Conservation (phyloP, 2,888 invertebrate genomes). For the Macaria notata region DNA sequence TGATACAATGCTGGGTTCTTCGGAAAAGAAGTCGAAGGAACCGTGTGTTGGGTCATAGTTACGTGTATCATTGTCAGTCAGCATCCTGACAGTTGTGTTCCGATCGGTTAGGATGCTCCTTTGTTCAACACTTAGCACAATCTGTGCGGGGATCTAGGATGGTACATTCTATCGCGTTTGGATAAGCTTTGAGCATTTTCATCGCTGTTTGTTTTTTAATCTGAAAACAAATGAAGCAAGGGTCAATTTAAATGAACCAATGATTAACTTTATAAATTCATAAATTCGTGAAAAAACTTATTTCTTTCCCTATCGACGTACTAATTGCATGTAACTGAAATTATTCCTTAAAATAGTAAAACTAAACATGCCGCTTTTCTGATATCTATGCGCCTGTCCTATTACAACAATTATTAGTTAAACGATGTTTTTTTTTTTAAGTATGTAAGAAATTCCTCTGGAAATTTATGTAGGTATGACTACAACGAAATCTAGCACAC, state of each 20-base stretch:
- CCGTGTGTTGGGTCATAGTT: slow-evolving; percentile 37
- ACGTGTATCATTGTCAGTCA: slow-evolving; percentile 58
- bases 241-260: background rate
- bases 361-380: too few species aligned
- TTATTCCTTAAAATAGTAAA: too few species aligned
- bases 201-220: slow-evolving; percentile 18
- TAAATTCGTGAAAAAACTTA: too few species aligned
- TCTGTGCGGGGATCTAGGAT: slow-evolving; percentile 5
- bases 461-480: background rate
- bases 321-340: too few species aligned
- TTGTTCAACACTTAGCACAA: slow-evolving; percentile 61
- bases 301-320: too few species aligned
- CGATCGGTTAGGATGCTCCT: slow-evolving; percentile 18
- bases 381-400: too few species aligned
- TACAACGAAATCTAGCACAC: too few species aligned
- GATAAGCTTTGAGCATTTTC: slow-evolving; percentile 21
- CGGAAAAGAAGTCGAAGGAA: slow-evolving; percentile 53
- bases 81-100: slow-evolving; percentile 48
- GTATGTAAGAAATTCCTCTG: background rate
- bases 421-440: too few species aligned
- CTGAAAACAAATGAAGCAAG: slow-evolving; percentile 22
- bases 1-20: slow-evolving; percentile 60
- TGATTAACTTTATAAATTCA: background rate
- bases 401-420: too few species aligned
- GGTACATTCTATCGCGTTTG: slow-evolving; percentile 17